Percentiles rank a stretch among this genome's conserved stretches.
These are phyloP conservation scores for Corbicula japonica DNA, from an alignment of 2,888 invertebrate genomes.

Conservation along the genomic window DNA sequence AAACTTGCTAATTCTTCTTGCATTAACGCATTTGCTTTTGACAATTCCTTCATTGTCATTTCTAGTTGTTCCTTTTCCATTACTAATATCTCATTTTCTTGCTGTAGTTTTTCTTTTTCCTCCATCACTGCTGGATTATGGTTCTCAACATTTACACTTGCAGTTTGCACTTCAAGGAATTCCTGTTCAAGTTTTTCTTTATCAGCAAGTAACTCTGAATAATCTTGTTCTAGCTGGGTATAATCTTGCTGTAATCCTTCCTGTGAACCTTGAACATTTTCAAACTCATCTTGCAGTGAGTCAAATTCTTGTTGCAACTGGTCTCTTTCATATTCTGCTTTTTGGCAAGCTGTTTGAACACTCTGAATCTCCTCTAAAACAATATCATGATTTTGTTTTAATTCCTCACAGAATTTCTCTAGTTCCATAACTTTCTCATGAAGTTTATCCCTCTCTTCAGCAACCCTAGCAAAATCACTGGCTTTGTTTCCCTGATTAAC, in stretches of 20 bases:
- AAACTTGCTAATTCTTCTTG: constrained; percentile 70
- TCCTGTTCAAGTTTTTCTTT: constrained; percentile 80
- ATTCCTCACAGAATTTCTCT: constrained; percentile 63
- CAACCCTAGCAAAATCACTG: constrained; percentile 77
- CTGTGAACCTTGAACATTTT: constrained; percentile 73
- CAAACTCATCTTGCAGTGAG: constrained; percentile 77
- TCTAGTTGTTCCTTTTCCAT: constrained; percentile 79
- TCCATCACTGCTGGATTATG: constrained; percentile 65
- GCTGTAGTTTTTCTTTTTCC: constrained; percentile 67
- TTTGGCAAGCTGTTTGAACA: constrained; percentile 63
- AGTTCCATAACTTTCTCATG: constrained; percentile 70
- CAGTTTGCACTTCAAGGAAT: constrained; percentile 68
- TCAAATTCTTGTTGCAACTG: constrained; percentile 75
- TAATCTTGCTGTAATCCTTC: constrained; percentile 80
- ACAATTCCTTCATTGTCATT: constrained; percentile 75
- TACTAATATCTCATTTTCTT: constrained; percentile 71
- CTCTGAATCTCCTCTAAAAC: constrained; percentile 81
- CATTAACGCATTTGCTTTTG: constrained; percentile 73
- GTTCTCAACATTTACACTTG: constrained; percentile 69
- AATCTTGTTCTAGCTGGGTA: constrained; percentile 78
- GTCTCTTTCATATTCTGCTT: constrained; percentile 66
- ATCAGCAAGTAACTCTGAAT: constrained; percentile 77
- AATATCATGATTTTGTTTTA: constrained; percentile 80
- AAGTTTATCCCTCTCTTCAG: constrained; percentile 77
- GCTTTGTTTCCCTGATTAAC: constrained; percentile 76